phyloP scores from a whole-genome alignment of 1,140 invertebrate species.

The Drosophila arawakana region DNA sequence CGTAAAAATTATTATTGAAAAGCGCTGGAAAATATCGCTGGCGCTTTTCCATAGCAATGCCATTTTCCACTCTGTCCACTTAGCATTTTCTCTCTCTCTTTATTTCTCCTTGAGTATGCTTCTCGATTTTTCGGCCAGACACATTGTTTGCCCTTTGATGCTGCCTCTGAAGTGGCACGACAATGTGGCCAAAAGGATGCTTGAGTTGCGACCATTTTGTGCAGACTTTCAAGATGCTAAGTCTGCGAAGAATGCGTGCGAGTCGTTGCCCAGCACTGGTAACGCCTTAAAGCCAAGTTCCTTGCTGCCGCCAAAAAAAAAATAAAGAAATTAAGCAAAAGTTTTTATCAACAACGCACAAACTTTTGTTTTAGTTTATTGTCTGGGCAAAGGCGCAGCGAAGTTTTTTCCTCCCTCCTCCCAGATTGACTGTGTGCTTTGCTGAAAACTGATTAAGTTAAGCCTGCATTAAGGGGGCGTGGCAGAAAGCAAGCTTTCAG shows the following conservation, averaged over 20 bases:
- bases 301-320: too few species aligned
- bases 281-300: slow-evolving; percentile 32
- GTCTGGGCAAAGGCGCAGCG: slow-evolving; percentile 60
- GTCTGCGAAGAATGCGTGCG: slow-evolving; percentile 12
- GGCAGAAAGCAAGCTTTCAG: not conserved
- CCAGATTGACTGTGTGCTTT: not conserved
- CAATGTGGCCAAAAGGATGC: slow-evolving; percentile 11
- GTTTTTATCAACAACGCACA: slow-evolving; percentile 60
- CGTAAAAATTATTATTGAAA: slow-evolving; percentile 58
- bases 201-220: slow-evolving; percentile 11
- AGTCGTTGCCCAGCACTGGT: slow-evolving; percentile 10
- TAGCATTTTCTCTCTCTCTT: not conserved
- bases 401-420: slow-evolving; percentile 41
- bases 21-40: slow-evolving; percentile 46
- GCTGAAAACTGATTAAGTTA: slow-evolving; percentile 71
- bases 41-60: slow-evolving; percentile 34
- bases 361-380: slow-evolving; percentile 80
- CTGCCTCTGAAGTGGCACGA: slow-evolving; percentile 11
- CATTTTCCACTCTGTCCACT: slow-evolving; percentile 33
- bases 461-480: slow-evolving; percentile 29
- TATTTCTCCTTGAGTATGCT: not conserved
- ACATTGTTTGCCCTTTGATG: slow-evolving; percentile 39
- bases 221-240: slow-evolving; percentile 29
- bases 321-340: slow-evolving; percentile 16
- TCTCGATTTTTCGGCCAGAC: not conserved